Evolutionary conservation across 2,888 invertebrate genomes (phyloP).

Genomic region (Yponomeuta cagnagella): DNA sequence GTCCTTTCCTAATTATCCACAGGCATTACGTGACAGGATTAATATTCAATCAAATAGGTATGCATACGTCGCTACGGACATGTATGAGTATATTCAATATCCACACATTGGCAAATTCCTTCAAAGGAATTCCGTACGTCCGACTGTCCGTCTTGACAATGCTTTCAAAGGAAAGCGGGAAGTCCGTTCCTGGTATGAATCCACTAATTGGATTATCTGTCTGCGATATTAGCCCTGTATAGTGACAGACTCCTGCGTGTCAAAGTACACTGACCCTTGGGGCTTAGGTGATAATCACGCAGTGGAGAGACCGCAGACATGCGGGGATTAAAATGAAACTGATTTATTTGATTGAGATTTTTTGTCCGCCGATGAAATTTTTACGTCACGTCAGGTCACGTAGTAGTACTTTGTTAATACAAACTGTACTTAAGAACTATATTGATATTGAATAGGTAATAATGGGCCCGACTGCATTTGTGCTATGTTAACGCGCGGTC

Average conservation of each 20-base stretch:
- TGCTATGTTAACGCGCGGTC: too few relatives aligned
- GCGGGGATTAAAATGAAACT: too few relatives aligned
- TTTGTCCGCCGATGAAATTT: too few relatives aligned
- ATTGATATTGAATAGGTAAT: too few relatives aligned
- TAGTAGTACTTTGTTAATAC: too few relatives aligned
- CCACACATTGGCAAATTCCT: neutral
- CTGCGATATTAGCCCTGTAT: constrained; percentile 58
- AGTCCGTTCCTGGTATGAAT: constrained; percentile 12
- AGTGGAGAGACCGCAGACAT: neutral
- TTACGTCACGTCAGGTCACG: too few relatives aligned
- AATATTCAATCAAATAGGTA: neutral
- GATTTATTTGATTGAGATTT: too few relatives aligned
- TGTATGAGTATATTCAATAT: neutral
- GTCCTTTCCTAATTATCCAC: too few relatives aligned
- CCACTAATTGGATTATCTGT: constrained; percentile 60
- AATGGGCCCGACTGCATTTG: too few relatives aligned
- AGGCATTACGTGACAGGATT: too few relatives aligned
- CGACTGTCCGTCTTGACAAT: constrained; percentile 13
- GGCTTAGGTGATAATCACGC: neutral
- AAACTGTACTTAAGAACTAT: too few relatives aligned
- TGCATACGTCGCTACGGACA: neutral
- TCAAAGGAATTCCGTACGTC: neutral
- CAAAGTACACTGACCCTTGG: constrained; percentile 55
- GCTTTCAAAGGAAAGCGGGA: constrained; percentile 13
- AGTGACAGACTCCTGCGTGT: constrained; percentile 29